Base-by-base conservation (phyloP, 2,888 invertebrate genomes). In the Drosophila rellima region DNA sequence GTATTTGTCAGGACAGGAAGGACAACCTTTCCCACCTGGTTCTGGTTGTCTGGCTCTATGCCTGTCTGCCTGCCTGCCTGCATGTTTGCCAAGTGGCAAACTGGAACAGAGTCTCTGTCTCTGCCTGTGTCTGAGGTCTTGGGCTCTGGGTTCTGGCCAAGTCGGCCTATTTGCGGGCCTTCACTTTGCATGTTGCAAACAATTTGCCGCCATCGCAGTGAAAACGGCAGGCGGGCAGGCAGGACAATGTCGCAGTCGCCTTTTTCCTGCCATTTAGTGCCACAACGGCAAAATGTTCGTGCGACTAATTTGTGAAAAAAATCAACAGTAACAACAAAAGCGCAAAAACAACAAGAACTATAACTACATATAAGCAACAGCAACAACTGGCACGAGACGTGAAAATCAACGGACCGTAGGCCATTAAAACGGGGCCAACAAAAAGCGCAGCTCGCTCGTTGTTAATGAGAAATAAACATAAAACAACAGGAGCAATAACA, bases 131-230 rank as follows among this genome's bases (percentile, higher is more conserved):
- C 11, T 64, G 35, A 26, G 63, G 37, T 50, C 18, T 42, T n/a
- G 13, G 37, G 2, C 10, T 11, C 51, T 61, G 42, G 54, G 11
- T 51, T 48, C 56, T 76, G 65, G 52, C 70, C 47, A 45, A 72
- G 65, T 51, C 68, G 76, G 84, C 82, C 82, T 80, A 82, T 83
- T 83, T 85, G 70, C 80, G 70, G 73, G 79, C 73, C 75, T 47
- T 70, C 45, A 66, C 79, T 82, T 85, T 85, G 85, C 87, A 85
- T 85, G 85, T 84, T 85, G 82, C 84, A 68, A 85, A 82, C 86
- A 79, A 84, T 85, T 85, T 84, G 74, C 82, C 60, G 80, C 66
- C 64, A 61, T 55, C 57, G 74, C 50, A 70, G 17, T 18, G 17
- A 10, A n/a, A 17, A n/a, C 1, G 26, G 40, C 39, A 23, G 35